phyloP scores from a whole-genome alignment of 2,888 invertebrate genomes.

The Microctonus brassicae region DNA sequence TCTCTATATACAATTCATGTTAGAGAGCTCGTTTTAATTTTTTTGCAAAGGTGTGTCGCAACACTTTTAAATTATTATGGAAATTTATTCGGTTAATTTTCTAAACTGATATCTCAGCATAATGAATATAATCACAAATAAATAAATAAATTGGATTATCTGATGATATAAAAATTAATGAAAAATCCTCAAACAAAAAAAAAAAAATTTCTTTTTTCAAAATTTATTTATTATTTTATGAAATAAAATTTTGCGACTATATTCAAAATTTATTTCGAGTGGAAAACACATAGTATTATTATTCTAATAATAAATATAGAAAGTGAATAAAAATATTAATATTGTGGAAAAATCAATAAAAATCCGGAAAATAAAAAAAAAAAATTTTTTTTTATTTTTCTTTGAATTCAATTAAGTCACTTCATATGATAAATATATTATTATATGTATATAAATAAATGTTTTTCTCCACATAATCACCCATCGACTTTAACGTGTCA shows the following conservation, averaged over 20 bases:
- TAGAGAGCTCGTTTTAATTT: conserved; percentile 45
- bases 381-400: not conserved
- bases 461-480: not conserved
- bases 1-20: conserved; percentile 45
- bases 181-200: too few species aligned
- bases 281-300: not conserved
- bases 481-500: not conserved
- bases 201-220: too few species aligned
- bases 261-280: not conserved
- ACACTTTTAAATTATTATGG: conserved; percentile 66
- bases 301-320: not conserved
- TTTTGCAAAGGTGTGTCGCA: conserved; percentile 59
- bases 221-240: too few species aligned
- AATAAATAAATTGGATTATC: too few species aligned
- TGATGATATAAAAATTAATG: too few species aligned
- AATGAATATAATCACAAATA: too few species aligned
- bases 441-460: too few species aligned
- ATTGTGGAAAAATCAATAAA: not conserved
- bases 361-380: not conserved
- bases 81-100: conserved; percentile 62
- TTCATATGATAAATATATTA: too few species aligned
- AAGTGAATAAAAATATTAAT: not conserved
- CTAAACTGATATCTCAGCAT: conserved; percentile 44
- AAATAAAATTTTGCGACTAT: too few species aligned
- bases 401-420: too few species aligned